phyloP scores from a whole-genome alignment of 2,888 invertebrate genomes.

The Meteorus colon region DNA sequence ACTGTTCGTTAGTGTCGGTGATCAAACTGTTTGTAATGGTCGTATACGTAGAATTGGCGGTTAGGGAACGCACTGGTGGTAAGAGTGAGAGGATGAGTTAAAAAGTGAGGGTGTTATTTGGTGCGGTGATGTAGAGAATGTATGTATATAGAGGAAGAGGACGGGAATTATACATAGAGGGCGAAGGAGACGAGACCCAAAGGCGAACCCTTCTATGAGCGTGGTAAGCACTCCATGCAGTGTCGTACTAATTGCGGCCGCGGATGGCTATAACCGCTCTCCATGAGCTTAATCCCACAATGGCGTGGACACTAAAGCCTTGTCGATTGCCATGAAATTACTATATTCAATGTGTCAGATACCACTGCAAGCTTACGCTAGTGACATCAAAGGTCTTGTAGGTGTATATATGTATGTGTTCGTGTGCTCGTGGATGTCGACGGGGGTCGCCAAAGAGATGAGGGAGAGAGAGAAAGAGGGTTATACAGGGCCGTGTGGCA shows the following conservation, averaged over 20 bases:
- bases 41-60: conserved; percentile 48
- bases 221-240: conserved; percentile 67
- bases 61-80: conserved; percentile 22
- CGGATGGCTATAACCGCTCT: conserved; percentile 71
- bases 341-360: conserved; percentile 17
- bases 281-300: conserved; percentile 67
- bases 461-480: not conserved
- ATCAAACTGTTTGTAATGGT: conserved; percentile 64
- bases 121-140: conserved; percentile 1
- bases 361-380: conserved; percentile 55
- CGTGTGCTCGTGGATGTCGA: not conserved
- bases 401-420: not conserved
- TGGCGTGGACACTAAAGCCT: conserved; percentile 59
- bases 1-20: conserved; percentile 65
- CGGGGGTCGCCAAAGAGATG: conserved; percentile 18
- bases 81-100: conserved; percentile 21
- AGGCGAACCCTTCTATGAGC: conserved; percentile 55
- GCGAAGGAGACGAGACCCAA: conserved; percentile 40
- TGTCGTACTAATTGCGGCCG: conserved; percentile 71
- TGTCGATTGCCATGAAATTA: conserved; percentile 8
- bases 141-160: conserved; percentile 29
- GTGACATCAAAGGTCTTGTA: conserved; percentile 61
- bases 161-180: conserved; percentile 22
- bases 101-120: conserved; percentile 1
- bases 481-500: conserved; percentile 55